Base-by-base conservation (phyloP, 2,113 vertebrate genomes). In the Calyptomena viridis region DNA sequence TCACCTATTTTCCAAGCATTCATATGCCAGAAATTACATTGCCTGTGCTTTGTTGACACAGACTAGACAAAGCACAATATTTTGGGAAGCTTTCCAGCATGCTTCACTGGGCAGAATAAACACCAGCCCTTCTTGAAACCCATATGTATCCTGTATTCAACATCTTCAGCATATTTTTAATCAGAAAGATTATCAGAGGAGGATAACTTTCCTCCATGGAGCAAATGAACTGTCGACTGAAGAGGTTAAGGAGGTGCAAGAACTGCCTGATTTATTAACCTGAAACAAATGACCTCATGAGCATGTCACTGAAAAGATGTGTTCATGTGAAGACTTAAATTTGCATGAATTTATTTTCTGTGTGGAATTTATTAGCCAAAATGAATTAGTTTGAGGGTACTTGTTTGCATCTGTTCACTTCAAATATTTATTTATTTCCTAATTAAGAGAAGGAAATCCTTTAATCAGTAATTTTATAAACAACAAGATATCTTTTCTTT, bases 211-310 rank as follows among this genome's bases (percentile, higher is more conserved):
- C 24, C 50, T 89, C 47, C 44, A 68, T 3, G 20, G 72, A 94
- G 44, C 35, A 66, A 92, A 90, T 40, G 50, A 85, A 76, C 37
- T 93, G 55, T 68, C 95, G 80, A 91, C 85, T 89, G 67, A 85
- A 93, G 50, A 85, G 63, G 77, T 89, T 93, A 93, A 92, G 56
- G 74, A 80, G 31, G 74, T 87, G 56, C 30, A 93, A 82, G 21
- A 85, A 39, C 56, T 49, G 39, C 37, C 37, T 96, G 84, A 96
- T 96, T 85, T 93, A 92, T 93, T 94, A 91, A 77, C 77, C 44
- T 92, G 87, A 93, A 95, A 92, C 64, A 93, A 95, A 92, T 90
- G 80, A 95, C 90, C 85, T 90, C 69, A 84, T 67, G 56, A 96
- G 49, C 39, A 53, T 89, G 69, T 81, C 74, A 82, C 60, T 66